These are phyloP conservation scores for Enteromius unitaeniatus DNA, from an alignment of 2,797 vertebrate genomes.

Conservation along the genomic window DNA sequence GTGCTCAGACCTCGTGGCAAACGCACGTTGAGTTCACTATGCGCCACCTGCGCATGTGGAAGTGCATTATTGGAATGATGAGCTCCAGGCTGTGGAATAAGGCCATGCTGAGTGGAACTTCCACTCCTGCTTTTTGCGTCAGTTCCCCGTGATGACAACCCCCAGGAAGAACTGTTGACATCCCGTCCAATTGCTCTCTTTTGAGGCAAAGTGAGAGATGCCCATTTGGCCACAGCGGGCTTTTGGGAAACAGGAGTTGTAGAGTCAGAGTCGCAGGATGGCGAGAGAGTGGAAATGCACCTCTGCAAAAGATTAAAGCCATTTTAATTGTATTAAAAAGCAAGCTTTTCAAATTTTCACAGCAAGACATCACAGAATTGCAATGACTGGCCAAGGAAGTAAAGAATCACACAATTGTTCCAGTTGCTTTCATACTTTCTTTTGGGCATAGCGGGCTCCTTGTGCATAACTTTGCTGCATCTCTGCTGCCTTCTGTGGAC, in stretches of 20 bases:
- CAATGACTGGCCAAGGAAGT: background rate
- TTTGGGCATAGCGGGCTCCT: constrained; percentile 84
- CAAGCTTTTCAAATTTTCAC: background rate
- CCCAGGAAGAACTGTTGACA: constrained; percentile 60
- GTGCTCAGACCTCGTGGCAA: constrained; percentile 77
- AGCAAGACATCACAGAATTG: background rate
- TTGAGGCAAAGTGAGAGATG: constrained; percentile 75
- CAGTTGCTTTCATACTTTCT: constrained; percentile 80
- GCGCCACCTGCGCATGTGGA: constrained; percentile 86
- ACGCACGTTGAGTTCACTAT: constrained; percentile 80
- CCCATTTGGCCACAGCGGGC: constrained; percentile 79
- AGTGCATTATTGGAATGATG: constrained; percentile 73
- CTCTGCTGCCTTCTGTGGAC: constrained; percentile 90
- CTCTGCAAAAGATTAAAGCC: constrained; percentile 62
- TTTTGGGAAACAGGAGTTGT: constrained; percentile 71
- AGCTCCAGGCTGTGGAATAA: constrained; percentile 64
- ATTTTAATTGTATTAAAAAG: background rate
- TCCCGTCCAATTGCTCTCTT: constrained; percentile 71
- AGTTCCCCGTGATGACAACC: constrained; percentile 66
- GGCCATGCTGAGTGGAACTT: constrained; percentile 71
- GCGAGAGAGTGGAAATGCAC: constrained; percentile 65
- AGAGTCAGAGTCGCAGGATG: constrained; percentile 64
- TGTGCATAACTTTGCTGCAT: constrained; percentile 94
- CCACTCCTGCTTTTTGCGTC: constrained; percentile 66
- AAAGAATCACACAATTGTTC: background rate